Evolutionary conservation across 2,113 vertebrate species (phyloP).

Genomic region (Ursus arctos): DNA sequence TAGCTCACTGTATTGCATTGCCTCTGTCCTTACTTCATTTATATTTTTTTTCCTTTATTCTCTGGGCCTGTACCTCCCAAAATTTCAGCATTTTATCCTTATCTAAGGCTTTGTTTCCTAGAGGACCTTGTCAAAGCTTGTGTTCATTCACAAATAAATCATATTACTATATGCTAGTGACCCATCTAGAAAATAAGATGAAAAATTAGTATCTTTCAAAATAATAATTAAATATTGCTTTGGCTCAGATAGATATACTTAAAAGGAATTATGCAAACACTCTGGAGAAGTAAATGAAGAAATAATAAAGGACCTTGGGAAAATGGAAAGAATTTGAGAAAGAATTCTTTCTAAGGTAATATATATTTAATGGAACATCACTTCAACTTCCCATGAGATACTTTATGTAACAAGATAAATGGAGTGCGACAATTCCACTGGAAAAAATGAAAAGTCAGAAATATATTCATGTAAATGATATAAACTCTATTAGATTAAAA

Average conservation of each 20-base stretch:
- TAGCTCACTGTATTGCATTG: background rate
- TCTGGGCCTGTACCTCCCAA: background rate
- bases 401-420: background rate
- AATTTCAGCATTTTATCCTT: background rate
- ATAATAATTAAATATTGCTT: slow-evolving; percentile 4
- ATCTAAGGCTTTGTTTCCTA: background rate
- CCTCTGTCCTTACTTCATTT: background rate
- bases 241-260: background rate
- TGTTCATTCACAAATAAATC: background rate
- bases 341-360: background rate
- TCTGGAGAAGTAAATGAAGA: slow-evolving; percentile 6
- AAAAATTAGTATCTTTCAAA: slow-evolving; percentile 27
- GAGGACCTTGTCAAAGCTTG: background rate
- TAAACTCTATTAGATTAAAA: slow-evolving; percentile 18
- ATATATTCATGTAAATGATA: background rate
- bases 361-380: background rate
- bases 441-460: background rate
- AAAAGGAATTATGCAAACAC: slow-evolving; percentile 17
- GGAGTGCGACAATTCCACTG: background rate
- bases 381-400: background rate
- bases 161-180: background rate
- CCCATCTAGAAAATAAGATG: background rate
- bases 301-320: background rate
- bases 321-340: slow-evolving; percentile 13
- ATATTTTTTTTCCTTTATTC: background rate